Evolutionary conservation across 2,797 vertebrate genomes (phyloP).

Genomic region (Pseudocheirus occidentalis): DNA sequence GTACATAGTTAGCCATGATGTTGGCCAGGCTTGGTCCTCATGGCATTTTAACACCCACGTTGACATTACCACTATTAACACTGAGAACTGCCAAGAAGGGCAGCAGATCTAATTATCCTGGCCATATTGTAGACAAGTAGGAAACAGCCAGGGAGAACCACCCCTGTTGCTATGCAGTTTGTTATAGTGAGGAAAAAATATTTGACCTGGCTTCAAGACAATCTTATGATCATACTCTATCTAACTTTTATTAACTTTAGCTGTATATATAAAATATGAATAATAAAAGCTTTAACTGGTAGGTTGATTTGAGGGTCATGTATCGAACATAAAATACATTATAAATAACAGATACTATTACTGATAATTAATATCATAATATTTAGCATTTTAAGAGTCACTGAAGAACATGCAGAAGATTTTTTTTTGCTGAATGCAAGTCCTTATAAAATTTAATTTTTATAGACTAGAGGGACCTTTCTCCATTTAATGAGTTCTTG

Average conservation of each 20-base stretch:
- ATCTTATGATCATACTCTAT: background rate
- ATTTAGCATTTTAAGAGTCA: background rate
- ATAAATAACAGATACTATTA: background rate
- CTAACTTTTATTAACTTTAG: background rate
- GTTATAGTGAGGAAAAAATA: background rate
- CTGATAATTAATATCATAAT: background rate
- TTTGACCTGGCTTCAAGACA: background rate
- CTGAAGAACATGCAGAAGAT: background rate
- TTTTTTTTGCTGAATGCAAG: background rate
- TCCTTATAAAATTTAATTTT: background rate
- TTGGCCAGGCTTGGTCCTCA: background rate
- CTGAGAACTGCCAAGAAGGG: background rate
- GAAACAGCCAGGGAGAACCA: background rate
- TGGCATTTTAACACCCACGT: background rate
- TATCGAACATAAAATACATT: background rate
- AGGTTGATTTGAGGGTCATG: background rate
- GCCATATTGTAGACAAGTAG: background rate
- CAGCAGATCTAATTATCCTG: background rate
- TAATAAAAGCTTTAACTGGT: background rate
- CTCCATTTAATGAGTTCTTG: background rate
- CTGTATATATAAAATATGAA: background rate
- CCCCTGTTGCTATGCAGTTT: background rate
- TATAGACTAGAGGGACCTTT: background rate
- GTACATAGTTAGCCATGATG: background rate
- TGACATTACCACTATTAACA: background rate